Evolutionary conservation across 2,888 invertebrate species (phyloP), one percentile per base, ranked within the genome.

Genomic region (Nomada goodeniana): DNA sequence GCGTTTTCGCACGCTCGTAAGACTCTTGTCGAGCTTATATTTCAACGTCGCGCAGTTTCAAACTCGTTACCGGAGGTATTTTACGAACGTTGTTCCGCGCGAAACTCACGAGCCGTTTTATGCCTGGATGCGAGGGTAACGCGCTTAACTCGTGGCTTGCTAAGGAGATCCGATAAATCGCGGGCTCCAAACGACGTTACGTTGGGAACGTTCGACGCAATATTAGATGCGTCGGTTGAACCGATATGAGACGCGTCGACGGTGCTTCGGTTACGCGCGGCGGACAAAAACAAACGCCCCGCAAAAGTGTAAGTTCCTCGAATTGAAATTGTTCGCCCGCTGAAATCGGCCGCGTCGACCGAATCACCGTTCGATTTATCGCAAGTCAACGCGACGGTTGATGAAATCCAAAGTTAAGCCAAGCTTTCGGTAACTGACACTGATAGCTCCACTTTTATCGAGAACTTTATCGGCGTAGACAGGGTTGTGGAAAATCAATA

Each of bases 401-500:
- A 71, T 69, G 57, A 64, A 63, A 60, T 10, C 60, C 13, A 69
- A 75, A 10, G 71, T 55, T 26, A 42, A 77, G 61, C 13, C 53
- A 11, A 60, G 26, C 20, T 73, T 60, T 63, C 61, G 70, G 55
- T 29, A 26, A 36, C 29, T 36, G 20, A 26, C 26, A 61, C 55
- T 47, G 47, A 47, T 47, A 13, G 52, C 26, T 23, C 55, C 18
- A 72, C 69, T 23, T 60, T 68, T 65, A 64, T 11, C 64, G 76
- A 42, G 50, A 68, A 82, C 75, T 80, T 84, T 81, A 83, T 85
- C 44, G 69, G 52, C 53, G 65, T 18, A n/a, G 69, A 76, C 76
- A 36, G 60, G 68, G 42, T 52, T 47, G 42, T 53, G 63, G 71
- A 75, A 82, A 84, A 86, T 86, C 86, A 82, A 86, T 86, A 86